These are phyloP conservation scores for Spinus pinus DNA, from an alignment of 2,797 vertebrate genomes.

Conservation along the genomic window DNA sequence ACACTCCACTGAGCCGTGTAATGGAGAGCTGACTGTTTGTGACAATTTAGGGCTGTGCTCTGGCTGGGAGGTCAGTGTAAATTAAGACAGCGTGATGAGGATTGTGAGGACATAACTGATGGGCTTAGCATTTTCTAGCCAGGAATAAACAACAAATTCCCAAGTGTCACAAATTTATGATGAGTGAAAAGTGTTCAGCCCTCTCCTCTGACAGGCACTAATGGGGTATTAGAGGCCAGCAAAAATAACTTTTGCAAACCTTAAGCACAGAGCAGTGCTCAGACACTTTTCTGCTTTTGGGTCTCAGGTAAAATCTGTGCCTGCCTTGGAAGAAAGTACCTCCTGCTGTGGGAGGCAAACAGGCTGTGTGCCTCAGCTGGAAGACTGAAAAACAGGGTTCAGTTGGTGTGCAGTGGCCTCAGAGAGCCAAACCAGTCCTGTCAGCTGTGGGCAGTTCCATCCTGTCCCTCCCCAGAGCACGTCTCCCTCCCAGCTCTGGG, in stretches of 20 bases:
- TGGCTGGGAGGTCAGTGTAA: slow-evolving; percentile 5
- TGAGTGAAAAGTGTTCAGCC: not conserved
- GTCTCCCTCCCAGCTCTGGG: not conserved
- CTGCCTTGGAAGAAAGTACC: not conserved
- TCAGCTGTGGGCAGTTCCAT: not conserved
- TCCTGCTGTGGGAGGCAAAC: not conserved
- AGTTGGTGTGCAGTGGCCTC: not conserved
- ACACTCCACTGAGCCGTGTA: slow-evolving; percentile 29
- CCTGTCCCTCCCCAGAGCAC: not conserved
- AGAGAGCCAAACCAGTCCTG: not conserved
- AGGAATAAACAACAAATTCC: not conserved
- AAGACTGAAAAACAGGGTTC: not conserved
- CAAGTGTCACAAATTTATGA: not conserved
- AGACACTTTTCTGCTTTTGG: not conserved
- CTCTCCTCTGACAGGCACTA: not conserved
- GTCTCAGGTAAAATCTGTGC: not conserved
- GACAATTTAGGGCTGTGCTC: slow-evolving; percentile 35
- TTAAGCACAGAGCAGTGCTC: not conserved
- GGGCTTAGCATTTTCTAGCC: not conserved
- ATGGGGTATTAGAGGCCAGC: not conserved
- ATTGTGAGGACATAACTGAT: not conserved
- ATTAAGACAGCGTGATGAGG: slow-evolving; percentile 16
- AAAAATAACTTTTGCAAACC: not conserved
- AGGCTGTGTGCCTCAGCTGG: not conserved
- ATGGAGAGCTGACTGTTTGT: slow-evolving; percentile 42